Conservation (phyloP, 2,113 vertebrate genomes). For the Notiomystis cincta region DNA sequence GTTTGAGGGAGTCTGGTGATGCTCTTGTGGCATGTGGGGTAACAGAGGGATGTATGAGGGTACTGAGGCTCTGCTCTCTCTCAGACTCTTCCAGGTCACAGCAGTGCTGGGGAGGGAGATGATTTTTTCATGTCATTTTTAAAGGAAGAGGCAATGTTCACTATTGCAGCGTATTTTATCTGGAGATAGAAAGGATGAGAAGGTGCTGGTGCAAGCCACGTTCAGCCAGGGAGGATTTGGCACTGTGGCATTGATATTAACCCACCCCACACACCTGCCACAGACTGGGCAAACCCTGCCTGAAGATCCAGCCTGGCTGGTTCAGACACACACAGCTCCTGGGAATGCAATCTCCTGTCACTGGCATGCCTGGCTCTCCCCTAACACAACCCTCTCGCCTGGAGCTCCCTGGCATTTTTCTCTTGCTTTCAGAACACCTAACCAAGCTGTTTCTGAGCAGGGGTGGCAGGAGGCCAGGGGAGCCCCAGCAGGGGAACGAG, state of each 20-base stretch:
- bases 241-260: not conserved
- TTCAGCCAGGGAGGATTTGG: not conserved
- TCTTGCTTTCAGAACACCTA: not conserved
- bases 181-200: rapidly evolving
- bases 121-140: not conserved
- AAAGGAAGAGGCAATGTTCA: not conserved
- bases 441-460: not conserved
- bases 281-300: not conserved
- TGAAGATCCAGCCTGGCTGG: not conserved
- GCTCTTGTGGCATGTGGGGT: not conserved
- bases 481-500: not conserved
- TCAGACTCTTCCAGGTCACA: not conserved
- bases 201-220: not conserved
- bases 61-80: not conserved
- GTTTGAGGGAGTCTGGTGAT: not conserved
- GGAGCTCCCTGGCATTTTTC: not conserved
- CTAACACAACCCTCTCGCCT: not conserved
- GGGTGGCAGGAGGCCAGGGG: not conserved
- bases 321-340: not conserved
- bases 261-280: rapidly evolving
- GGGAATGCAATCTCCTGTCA: not conserved
- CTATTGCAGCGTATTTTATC: not conserved
- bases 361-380: not conserved
- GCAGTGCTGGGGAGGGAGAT: not conserved
- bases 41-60: rapidly evolving